Conservation (phyloP, 2,888 invertebrate genomes). For the Cephus runcator region DNA sequence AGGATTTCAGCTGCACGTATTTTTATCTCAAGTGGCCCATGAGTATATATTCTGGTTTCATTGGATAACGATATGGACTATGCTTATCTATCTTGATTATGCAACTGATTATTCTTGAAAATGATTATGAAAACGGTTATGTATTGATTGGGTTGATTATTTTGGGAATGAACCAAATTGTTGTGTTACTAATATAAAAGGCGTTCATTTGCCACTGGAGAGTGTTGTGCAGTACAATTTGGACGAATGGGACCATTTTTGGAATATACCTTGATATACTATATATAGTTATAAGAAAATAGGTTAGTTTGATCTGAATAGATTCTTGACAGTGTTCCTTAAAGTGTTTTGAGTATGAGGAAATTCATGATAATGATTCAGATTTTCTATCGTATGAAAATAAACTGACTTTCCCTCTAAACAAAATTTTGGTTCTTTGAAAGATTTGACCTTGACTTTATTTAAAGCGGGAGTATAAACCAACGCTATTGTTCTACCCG, state of each 20-base stretch:
- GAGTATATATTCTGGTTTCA: neutral
- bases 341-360: neutral
- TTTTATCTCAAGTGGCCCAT: neutral
- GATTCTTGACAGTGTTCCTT: neutral
- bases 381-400: neutral
- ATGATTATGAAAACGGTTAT: neutral
- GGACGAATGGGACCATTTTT: neutral
- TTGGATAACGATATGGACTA: neutral
- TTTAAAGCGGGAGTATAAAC: neutral
- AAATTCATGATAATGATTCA: neutral
- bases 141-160: neutral
- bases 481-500: neutral
- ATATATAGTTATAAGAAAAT: neutral
- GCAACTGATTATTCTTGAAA: neutral
- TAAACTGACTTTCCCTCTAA: neutral
- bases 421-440: neutral
- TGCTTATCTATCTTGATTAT: neutral
- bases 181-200: neutral
- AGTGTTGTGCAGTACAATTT: neutral
- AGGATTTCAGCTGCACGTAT: neutral
- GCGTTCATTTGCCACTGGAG: neutral
- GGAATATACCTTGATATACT: neutral
- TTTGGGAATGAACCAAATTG: neutral
- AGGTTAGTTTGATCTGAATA: neutral
- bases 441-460: neutral